These are phyloP conservation scores for Branchinecta lindahli DNA, from an alignment of 1,140 invertebrate genomes.

Conservation along the genomic window DNA sequence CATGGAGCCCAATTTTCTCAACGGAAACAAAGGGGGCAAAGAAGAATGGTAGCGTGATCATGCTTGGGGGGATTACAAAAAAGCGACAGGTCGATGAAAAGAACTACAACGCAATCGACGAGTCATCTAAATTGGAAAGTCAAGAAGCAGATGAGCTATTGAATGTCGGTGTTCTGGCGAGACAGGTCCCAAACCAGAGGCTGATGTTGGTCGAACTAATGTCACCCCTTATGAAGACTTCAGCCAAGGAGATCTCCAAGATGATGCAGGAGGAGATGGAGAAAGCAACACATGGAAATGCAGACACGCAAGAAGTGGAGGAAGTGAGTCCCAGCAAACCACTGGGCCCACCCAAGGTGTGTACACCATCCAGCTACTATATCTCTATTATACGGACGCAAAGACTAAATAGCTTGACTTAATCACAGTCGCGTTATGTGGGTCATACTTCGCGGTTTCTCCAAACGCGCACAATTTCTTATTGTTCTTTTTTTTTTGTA, in stretches of 20 bases:
- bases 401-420: no score
- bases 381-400: no score
- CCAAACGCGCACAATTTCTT: no score
- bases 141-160: not conserved
- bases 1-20: not conserved
- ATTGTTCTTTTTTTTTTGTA: no score
- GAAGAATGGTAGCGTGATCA: not conserved
- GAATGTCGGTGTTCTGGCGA: not conserved
- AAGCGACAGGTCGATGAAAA: not conserved
- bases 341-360: no score
- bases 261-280: slow-evolving; percentile 2
- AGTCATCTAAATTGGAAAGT: not conserved
- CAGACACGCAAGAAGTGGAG: no score
- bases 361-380: no score
- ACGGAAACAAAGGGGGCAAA: not conserved
- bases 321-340: no score
- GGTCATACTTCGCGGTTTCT: no score
- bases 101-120: not conserved
- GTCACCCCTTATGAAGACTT: not conserved
- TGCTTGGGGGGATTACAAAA: not conserved
- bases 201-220: not conserved
- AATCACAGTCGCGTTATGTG: no score
- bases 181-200: not conserved
- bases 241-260: not conserved
- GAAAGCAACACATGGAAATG: no score